Base-by-base conservation (phyloP, 2,113 vertebrate species). In the Thunnus thynnus region DNA sequence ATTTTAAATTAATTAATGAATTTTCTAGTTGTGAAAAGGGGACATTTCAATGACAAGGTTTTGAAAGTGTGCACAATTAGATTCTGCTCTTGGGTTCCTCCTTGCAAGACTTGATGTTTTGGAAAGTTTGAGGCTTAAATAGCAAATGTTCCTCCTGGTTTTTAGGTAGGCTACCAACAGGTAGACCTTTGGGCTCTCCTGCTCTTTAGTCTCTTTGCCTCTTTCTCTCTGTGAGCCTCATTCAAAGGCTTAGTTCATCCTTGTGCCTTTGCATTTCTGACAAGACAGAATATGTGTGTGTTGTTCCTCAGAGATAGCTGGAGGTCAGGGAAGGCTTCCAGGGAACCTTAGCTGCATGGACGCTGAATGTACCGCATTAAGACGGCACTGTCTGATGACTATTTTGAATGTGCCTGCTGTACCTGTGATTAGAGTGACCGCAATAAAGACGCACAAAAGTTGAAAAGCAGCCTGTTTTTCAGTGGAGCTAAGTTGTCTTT, bases 201-300 rank as follows among this genome's bases (percentile, higher is more conserved):
- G 20, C 54, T 61, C 68, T 18, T 30, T 16, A 25, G 47, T 47
- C 65, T 62, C 61, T 65, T 57, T 3, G 58, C 72, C 30, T 76
- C 46, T 57, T 10, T 60, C 22, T 69, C 52, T 48, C 22, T 70
- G 48, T 73, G 30, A 68, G 47, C 13, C 17, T 50, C 44, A 13
- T 27, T 78, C 76, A 80, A 80, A 83, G 64, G 66, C 16, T 41
- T 52, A 20, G 55, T 68, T 78, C 27, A 50, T 64, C 62, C 54
- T 56, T 61, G 13, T 61, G 22, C 30, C 25, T 41, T 41, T 69
- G 51, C 22, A 1, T 80, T 25, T 76, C 74, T 75, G 69, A 67
- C 57, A 12, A 48, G 54, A 67, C 48, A 56, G 58, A 62, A 25
- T 32, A 25, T 69, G 16, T 44, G 32, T 74, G 76, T 22, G 17